Percentiles rank a stretch among this genome's conserved stretches.
phyloP scores from a whole-genome alignment of 2,113 vertebrate genomes.

The Chamaea fasciata region DNA sequence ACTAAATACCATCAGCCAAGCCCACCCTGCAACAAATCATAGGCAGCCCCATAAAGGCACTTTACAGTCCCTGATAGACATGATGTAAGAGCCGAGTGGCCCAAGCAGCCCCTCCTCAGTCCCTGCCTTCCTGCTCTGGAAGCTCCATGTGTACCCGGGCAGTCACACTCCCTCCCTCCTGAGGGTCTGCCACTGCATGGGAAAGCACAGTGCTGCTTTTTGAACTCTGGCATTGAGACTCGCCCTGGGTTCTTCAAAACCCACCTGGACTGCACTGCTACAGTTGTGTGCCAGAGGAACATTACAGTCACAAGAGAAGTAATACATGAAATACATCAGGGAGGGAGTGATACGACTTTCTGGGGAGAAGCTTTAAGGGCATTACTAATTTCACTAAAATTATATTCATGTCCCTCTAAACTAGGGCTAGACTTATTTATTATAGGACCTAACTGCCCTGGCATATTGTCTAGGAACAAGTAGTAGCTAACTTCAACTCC shows the following conservation, averaged over 20 bases:
- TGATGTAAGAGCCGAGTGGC: conserved; percentile 2
- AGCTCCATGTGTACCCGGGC: background rate
- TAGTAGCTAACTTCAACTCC: background rate
- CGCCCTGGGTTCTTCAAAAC: background rate
- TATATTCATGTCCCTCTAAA: background rate
- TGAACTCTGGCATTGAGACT: background rate
- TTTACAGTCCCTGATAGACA: background rate
- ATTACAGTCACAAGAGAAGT: background rate
- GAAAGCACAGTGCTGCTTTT: background rate
- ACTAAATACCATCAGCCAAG: background rate
- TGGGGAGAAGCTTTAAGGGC: background rate
- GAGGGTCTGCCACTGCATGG: background rate
- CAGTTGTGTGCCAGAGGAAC: background rate
- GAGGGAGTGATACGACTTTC: background rate
- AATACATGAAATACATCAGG: background rate
- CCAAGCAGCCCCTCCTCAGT: background rate
- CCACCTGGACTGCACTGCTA: background rate
- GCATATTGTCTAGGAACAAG: background rate
- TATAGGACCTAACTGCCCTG: background rate
- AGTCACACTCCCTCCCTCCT: background rate
- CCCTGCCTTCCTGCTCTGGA: background rate
- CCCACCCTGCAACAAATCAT: conserved; percentile 21
- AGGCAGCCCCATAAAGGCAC: background rate
- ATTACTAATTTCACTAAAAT: background rate
- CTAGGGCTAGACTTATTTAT: background rate